phyloP scores from a whole-genome alignment of 2,888 invertebrate genomes.

The Dasysyrphus albostriatus region DNA sequence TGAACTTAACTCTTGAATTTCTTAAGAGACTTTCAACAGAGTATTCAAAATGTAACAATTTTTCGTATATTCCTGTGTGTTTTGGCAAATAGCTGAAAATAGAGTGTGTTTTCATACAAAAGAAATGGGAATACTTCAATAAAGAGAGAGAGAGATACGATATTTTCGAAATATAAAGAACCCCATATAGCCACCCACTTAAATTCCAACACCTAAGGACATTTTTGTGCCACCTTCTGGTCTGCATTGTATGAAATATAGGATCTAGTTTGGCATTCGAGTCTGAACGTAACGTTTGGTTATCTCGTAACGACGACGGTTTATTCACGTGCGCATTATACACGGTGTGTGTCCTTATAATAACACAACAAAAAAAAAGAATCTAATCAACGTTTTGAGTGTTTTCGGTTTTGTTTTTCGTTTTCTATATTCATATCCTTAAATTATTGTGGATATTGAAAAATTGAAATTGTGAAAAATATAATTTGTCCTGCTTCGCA shows the following conservation, averaged over 20 bases:
- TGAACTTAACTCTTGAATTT: neutral
- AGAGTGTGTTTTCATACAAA: slow-evolving; percentile 32
- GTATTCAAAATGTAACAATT: slow-evolving; percentile 17
- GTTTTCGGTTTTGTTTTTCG: slow-evolving; percentile 10
- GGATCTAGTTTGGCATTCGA: slow-evolving; percentile 84
- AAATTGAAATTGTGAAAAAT: neutral
- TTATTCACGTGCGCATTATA: slow-evolving; percentile 55
- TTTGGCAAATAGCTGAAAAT: slow-evolving; percentile 60
- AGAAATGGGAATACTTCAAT: slow-evolving; percentile 26
- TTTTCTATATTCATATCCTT: neutral
- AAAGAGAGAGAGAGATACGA: neutral
- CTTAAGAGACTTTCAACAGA: slow-evolving; percentile 40
- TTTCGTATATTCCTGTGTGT: neutral
- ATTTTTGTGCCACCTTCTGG: slow-evolving; percentile 62
- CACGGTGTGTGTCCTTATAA: slow-evolving; percentile 42
- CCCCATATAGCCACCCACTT: slow-evolving; percentile 20
- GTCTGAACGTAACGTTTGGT: slow-evolving; percentile 83
- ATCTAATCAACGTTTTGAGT: slow-evolving; percentile 40
- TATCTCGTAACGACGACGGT: slow-evolving; percentile 79
- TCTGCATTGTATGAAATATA: slow-evolving; percentile 66
- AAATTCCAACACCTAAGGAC: slow-evolving; percentile 58
- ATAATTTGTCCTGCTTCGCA: neutral
- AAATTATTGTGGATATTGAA: neutral
- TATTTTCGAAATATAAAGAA: neutral
- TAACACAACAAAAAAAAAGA: slow-evolving; percentile 21